Conservation (phyloP, 2,888 invertebrate species). For the Drosophila setosimentum region DNA sequence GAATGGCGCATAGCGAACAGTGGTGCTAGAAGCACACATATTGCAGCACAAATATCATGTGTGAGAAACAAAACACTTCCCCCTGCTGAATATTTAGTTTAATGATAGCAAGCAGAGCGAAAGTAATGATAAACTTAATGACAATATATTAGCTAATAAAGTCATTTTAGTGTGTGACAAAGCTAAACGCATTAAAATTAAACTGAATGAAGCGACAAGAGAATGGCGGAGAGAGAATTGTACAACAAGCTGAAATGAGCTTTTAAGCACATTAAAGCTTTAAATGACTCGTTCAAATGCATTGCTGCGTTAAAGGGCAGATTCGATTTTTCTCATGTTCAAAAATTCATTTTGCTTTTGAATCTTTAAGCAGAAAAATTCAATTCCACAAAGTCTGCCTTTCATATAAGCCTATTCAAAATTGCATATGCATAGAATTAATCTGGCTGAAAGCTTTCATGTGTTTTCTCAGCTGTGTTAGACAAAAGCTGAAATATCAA, state of each 20-base stretch:
- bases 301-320: not conserved
- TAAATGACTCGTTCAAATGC: not conserved
- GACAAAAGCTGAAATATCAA: too few species aligned
- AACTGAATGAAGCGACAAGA: not conserved
- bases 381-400: not conserved
- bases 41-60: not conserved
- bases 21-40: not conserved
- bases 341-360: not conserved
- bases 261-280: conserved; percentile 1
- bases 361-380: not conserved
- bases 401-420: not conserved
- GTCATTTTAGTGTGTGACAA: conserved; percentile 1
- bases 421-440: not conserved
- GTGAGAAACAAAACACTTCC: conserved; percentile 1
- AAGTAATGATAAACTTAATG: not conserved
- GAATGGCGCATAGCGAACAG: not conserved
- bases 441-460: not conserved
- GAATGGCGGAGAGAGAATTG: not conserved
- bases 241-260: not conserved
- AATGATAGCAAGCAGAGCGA: not conserved
- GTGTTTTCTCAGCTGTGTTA: too few species aligned
- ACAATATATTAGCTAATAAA: not conserved
- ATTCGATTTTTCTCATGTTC: not conserved
- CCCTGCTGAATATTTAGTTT: conserved; percentile 1
- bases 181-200: not conserved